Base-by-base conservation (phyloP, 2,113 vertebrate genomes). In the Pavo muticus region DNA sequence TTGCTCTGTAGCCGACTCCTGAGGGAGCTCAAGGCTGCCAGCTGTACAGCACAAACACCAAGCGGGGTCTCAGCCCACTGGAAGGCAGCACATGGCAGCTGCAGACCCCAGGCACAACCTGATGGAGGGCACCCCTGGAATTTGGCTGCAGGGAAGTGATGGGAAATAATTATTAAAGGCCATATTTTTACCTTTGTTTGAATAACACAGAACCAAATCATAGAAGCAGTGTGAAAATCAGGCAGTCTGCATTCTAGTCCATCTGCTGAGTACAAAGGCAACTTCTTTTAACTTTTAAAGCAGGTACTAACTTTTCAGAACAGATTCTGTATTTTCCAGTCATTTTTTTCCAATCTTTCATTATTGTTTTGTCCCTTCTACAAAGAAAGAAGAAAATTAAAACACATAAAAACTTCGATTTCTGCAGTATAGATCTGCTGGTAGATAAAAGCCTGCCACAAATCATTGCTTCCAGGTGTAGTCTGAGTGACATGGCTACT, bases 301-400 rank as follows among this genome's bases (percentile, higher is more conserved):
- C 32, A 5, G 42, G 47, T 54, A 1, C 63, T 63, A 39, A 44
- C 57, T 84, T 93, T 37, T 67, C 70, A 50, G 71, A 80, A 35
- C 72, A 84, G 64, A 69, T 76, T 52, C 47, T 90, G 2, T 20
- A 30, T n/a, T 85, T 93, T 87, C 44, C 91, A 80, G 42, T 95
- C 12, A 61, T 71, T 90, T 67, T 89, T 94, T 91, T 44, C 61
- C 84, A 60, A 57, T 92, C 89, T 95, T 91, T 69, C 78, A 65
- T 75, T 64, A 87, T 74, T 84, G 76, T 92, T 95, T 87, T 69
- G 78, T 64, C 84, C 94, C 74, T 78, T 37, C 81, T 47, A 57
- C 82, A 75, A 96, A 89, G 74, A 65, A 57, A 30, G 70, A 85
- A 61, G 90, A 61, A 91, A 94, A 96, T 96, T 78, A 94, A 82